Conservation (phyloP, 2,797 vertebrate species). For the Paramormyrops hopkinsi region DNA sequence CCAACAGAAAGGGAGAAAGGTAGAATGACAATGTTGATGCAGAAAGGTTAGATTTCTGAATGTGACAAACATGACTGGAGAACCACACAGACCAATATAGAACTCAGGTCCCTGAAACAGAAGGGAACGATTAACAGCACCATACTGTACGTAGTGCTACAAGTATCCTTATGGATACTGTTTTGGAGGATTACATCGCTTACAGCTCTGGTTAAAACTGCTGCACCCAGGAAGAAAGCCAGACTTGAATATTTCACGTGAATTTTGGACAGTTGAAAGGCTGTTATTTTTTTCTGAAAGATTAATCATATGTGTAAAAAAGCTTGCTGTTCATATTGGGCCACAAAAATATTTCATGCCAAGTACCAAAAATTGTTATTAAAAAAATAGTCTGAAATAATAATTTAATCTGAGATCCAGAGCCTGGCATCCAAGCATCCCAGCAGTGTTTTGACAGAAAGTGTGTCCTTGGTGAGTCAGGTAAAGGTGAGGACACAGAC, state of each 20-base stretch:
- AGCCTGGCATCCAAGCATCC: neutral
- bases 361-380: neutral
- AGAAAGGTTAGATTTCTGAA: neutral
- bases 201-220: neutral
- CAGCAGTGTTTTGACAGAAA: neutral
- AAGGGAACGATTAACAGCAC: neutral
- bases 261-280: neutral
- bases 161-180: neutral
- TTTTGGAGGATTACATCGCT: neutral
- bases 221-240: neutral
- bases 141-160: neutral
- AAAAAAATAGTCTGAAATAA: neutral
- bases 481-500: neutral
- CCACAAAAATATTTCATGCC: neutral
- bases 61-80: neutral
- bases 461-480: neutral
- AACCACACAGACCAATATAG: neutral
- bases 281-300: neutral
- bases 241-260: neutral
- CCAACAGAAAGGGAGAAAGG: neutral
- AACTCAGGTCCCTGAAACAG: neutral
- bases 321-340: neutral
- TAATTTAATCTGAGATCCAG: neutral
- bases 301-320: conserved; percentile 30
- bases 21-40: neutral